Evolutionary conservation across 30 jellyfish, hydroid and myxozoan species (phyloP), one percentile per base, ranked within the genome.

Genomic region (Pseudorhiza aurosa): DNA sequence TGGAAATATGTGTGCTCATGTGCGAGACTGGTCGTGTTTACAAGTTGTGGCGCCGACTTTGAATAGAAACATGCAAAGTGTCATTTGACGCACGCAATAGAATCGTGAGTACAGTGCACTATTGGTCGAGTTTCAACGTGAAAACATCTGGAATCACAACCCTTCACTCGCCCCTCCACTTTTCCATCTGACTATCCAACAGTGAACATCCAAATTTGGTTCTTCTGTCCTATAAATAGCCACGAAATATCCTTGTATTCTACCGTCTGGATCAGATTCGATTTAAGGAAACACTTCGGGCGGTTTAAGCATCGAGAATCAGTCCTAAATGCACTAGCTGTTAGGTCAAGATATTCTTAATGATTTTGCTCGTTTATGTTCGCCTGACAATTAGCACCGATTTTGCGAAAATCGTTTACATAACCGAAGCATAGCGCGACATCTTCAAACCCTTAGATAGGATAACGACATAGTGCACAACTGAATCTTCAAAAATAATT

Each of bases 11-110:
- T 76, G 88, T 59, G 81, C 82, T 45, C 90, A 46, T 78, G 90
- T 78, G 90, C 90, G 69, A 78, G 82, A 50, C 82, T 60, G 90
- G 90, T 78, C 31, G 29, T 78, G 71, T 78, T 78, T 78, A 78
- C 90, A 46, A 21, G 60, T 36, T 17, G 49, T 78, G 90, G 90
- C 90, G 90, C 90, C 90, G 90, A 1, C 15, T 75, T 62, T 78
- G 82, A 78, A 78, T 78, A 78, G 90, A 78, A 78, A 63, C 82
- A 47, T 47, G 80, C 75, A 33, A 60, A 78, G 90, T 78, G 90
- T 78, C 90, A 62, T 78, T 63, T 63, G 44, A 65, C 69, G 75
- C 82, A 57, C 82, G 90, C 90, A 78, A 78, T 78, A 78, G 90
- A 78, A 78, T 63, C 63, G 50, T 57, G 58, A 40, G 42, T 65